Evolutionary conservation across 2,113 vertebrate genomes (phyloP).

Genomic region (Pedetes capensis): DNA sequence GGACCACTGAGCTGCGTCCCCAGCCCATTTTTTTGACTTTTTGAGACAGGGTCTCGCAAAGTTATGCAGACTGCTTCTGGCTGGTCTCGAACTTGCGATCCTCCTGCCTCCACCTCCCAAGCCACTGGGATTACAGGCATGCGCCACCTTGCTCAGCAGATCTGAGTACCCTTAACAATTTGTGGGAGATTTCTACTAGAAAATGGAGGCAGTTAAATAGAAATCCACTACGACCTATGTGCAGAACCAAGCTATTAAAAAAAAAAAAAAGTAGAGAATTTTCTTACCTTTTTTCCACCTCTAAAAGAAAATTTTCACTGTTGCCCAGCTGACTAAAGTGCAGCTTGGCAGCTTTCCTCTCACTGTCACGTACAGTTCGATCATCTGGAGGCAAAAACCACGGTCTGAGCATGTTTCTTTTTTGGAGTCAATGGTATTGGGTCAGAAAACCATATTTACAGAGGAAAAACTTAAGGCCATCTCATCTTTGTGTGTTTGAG

Average conservation of each 20-base stretch:
- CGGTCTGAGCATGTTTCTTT: neutral
- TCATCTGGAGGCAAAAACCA: conserved; percentile 63
- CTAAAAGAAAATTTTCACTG: conserved; percentile 66
- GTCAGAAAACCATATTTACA: conserved; percentile 52
- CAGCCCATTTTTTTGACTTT: too few relatives aligned
- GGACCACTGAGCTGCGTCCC: too few relatives aligned
- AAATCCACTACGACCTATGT: neutral
- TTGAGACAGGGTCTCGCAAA: too few relatives aligned
- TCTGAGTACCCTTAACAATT: neutral
- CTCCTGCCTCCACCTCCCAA: too few relatives aligned
- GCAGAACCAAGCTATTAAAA: conserved; percentile 24
- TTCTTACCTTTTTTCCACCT: conserved; percentile 73
- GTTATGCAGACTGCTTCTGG: too few relatives aligned
- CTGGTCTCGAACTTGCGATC: too few relatives aligned
- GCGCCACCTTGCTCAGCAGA: too few relatives aligned
- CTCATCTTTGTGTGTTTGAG: conserved; percentile 43
- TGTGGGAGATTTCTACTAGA: conserved; percentile 7
- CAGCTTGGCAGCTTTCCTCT: conserved; percentile 63
- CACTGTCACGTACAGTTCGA: conserved; percentile 48
- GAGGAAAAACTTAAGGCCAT: conserved; percentile 53
- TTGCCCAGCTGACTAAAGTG: conserved; percentile 68
- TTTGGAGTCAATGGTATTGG: neutral
- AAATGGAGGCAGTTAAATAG: conserved; percentile 34
- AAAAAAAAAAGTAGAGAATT: neutral
- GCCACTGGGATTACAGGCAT: too few relatives aligned